Evolutionary conservation across 2,797 vertebrate genomes (phyloP).

Genomic region (Tadarida brasiliensis): DNA sequence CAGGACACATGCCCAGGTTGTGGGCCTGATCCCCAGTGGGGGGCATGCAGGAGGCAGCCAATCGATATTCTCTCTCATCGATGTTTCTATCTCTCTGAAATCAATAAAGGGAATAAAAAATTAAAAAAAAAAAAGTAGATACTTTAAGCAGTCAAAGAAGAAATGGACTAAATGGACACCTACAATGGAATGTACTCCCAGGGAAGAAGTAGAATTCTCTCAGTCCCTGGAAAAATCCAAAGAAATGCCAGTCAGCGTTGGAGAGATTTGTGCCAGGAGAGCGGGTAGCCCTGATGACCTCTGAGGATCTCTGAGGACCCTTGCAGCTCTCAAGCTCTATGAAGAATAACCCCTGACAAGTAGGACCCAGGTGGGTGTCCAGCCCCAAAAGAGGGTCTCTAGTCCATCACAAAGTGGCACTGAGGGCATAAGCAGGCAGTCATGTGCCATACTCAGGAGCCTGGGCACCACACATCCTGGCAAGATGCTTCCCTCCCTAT

Average conservation of each 20-base stretch:
- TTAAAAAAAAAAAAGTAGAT: too few relatives aligned
- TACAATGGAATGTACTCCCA: constrained; percentile 11
- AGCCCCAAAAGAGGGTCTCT: background rate
- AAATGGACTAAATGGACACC: background rate
- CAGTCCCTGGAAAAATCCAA: background rate
- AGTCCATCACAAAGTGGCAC: background rate
- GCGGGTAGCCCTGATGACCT: background rate
- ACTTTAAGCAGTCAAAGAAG: constrained; percentile 21
- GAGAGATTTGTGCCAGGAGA: background rate
- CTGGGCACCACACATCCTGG: background rate
- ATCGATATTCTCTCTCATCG: too few relatives aligned
- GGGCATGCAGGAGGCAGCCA: too few relatives aligned
- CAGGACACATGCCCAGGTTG: too few relatives aligned
- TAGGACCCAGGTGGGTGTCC: background rate
- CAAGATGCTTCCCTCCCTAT: background rate
- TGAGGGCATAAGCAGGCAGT: background rate
- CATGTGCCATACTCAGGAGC: background rate
- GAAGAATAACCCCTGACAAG: background rate
- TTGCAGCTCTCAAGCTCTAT: background rate
- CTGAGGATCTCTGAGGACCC: background rate
- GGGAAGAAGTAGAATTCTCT: background rate
- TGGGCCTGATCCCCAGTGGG: too few relatives aligned
- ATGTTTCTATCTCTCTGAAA: too few relatives aligned
- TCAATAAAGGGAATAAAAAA: too few relatives aligned
- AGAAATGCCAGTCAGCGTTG: background rate